These are phyloP conservation scores for Esox niger DNA, from an alignment of 2,113 vertebrate genomes.

Conservation along the genomic window DNA sequence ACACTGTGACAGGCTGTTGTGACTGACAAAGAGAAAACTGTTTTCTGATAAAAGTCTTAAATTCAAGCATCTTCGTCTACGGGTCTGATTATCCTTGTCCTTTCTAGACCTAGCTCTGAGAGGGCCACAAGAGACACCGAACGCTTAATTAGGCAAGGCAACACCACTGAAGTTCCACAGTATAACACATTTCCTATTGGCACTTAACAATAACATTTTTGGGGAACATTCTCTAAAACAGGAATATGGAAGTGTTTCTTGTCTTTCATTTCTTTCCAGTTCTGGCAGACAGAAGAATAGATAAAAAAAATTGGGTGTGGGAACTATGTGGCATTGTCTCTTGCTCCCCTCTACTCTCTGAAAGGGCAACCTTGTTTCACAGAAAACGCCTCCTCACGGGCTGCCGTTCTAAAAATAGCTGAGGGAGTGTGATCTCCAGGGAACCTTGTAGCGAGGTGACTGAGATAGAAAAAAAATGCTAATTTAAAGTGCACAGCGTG, in stretches of 20 bases:
- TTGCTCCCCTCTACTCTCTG: neutral
- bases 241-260: too few relatives aligned
- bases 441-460: conserved; percentile 26
- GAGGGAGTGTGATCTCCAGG: conserved; percentile 27
- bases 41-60: neutral
- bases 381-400: neutral
- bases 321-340: too few relatives aligned
- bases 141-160: neutral
- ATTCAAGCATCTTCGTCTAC: neutral
- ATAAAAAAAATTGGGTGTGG: neutral
- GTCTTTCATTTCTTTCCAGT: neutral
- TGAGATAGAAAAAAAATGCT: conserved; percentile 23
- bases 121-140: neutral
- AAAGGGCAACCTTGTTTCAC: conserved; percentile 6
- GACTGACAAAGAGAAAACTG: too few relatives aligned
- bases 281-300: conserved; percentile 3
- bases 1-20: too few relatives aligned
- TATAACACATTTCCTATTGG: neutral
- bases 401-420: conserved; percentile 20
- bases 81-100: too few relatives aligned
- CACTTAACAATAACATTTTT: neutral
- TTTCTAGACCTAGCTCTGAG: too few relatives aligned
- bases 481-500: conserved; percentile 7
- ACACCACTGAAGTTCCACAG: neutral
- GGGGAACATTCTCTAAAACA: neutral